These are phyloP conservation scores for Indicator indicator DNA, from an alignment of 2,113 vertebrate genomes.

Conservation along the genomic window DNA sequence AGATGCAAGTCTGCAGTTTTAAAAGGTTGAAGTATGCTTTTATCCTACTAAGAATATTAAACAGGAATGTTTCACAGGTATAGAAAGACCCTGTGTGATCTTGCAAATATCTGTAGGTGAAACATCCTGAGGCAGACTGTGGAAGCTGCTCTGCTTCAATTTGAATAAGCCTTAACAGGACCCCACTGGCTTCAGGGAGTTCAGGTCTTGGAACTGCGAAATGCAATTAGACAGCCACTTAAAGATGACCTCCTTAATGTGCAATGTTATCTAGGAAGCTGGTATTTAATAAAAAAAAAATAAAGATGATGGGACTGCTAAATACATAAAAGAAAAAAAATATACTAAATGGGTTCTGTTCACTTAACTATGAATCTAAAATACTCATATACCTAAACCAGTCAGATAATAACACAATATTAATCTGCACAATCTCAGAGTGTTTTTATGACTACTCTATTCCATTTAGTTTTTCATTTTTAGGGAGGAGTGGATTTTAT, in stretches of 20 bases:
- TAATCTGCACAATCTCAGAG: background rate
- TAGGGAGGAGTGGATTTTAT: background rate
- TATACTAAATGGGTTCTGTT: background rate
- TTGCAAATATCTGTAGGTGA: background rate
- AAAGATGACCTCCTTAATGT: background rate
- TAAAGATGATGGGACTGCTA: background rate
- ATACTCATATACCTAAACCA: background rate
- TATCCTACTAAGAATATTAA: background rate
- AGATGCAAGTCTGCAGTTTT: background rate
- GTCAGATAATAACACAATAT: background rate
- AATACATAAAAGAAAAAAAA: background rate
- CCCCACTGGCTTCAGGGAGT: background rate
- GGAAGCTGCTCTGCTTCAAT: background rate
- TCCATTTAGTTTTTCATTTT: background rate
- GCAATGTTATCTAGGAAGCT: background rate
- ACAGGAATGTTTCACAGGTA: background rate
- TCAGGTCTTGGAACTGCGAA: background rate
- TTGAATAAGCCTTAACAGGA: background rate
- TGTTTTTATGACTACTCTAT: background rate
- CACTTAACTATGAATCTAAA: background rate
- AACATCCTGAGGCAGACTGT: background rate
- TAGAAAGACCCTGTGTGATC: background rate
- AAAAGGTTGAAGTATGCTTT: background rate
- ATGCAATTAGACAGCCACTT: conserved; percentile 44
- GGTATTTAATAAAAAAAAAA: background rate